phyloP scores from a whole-genome alignment of 1,140 invertebrate genomes.

The Drosophila repletoides region DNA sequence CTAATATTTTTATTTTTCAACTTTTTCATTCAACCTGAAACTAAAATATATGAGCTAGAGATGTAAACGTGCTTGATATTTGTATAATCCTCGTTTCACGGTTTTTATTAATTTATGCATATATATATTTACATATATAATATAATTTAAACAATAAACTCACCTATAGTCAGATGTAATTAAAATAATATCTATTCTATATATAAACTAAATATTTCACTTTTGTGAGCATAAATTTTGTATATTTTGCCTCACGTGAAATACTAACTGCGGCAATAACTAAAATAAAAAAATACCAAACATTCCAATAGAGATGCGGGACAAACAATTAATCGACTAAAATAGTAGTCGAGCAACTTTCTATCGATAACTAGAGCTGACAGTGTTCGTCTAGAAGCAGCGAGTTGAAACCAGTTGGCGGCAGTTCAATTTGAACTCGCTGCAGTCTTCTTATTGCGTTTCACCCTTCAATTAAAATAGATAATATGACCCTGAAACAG shows the following conservation, averaged over 20 bases:
- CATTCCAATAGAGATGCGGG: slow-evolving; percentile 9
- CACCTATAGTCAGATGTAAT: no score
- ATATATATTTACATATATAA: no score
- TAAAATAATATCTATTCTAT: no score
- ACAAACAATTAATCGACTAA: no score
- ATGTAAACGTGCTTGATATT: slow-evolving; percentile 11
- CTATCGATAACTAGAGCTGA: neutral
- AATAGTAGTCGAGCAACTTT: neutral
- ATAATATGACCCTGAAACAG: no score
- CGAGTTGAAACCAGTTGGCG: no score
- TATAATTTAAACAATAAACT: no score
- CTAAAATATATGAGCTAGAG: slow-evolving; percentile 32
- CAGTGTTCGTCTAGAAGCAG: no score
- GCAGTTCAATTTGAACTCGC: no score
- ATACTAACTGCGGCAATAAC: neutral
- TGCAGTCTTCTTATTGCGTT: no score
- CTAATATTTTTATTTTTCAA: slow-evolving; percentile 20
- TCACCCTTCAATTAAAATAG: no score
- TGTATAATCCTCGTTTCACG: neutral
- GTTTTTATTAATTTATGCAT: neutral
- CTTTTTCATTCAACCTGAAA: slow-evolving; percentile 29
- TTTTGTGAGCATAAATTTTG: neutral
- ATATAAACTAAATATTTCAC: no score
- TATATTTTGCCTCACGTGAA: neutral
- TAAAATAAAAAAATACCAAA: neutral